Conservation (phyloP, 2,113 vertebrate species). For the Ploceus nigricollis region DNA sequence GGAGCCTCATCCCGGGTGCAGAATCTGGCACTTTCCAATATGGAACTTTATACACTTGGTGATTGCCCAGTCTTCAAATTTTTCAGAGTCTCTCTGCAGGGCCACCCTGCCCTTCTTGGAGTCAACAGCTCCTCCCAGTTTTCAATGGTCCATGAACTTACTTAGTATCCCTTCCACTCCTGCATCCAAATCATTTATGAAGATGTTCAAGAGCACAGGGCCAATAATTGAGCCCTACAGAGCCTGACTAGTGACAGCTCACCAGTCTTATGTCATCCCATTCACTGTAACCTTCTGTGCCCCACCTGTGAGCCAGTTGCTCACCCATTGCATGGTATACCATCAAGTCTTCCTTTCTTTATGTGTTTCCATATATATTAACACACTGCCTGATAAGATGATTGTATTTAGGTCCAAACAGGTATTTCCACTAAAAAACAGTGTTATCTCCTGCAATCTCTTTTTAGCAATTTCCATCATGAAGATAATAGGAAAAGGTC, state of each 20-base stretch:
- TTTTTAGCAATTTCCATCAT: background rate
- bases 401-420: background rate
- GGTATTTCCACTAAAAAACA: background rate
- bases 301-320: background rate
- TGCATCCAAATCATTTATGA: background rate
- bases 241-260: background rate
- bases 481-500: background rate
- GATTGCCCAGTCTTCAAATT: background rate
- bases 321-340: background rate
- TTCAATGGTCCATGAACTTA: accelerated
- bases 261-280: background rate
- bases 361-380: background rate
- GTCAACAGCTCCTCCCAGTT: background rate
- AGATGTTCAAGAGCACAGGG: background rate
- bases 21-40: background rate
- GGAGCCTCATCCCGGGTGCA: background rate
- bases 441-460: background rate
- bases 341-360: background rate
- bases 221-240: background rate
- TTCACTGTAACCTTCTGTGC: background rate
- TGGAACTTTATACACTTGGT: background rate
- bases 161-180: background rate
- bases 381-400: background rate
- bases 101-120: background rate
- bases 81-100: background rate